A percentile compares a stretch with the other conserved stretches of the same genome.
These are phyloP conservation scores for Lytechinus pictus DNA, from an alignment of 35 echinoderm and acorn worm species.

Conservation along the genomic window DNA sequence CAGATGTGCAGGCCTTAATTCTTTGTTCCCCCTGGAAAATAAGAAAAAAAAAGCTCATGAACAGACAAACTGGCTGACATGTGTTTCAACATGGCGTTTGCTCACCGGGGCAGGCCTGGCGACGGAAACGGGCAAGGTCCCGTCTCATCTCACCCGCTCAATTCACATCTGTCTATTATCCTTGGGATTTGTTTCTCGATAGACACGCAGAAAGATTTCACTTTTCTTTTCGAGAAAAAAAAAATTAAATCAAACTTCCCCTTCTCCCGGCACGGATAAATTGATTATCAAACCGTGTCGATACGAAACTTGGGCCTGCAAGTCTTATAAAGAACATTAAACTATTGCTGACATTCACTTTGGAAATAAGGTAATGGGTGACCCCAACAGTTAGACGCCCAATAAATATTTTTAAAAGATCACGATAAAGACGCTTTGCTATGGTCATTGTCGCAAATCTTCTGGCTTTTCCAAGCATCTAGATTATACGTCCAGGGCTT, in stretches of 20 bases:
- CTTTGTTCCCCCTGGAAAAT: background rate
- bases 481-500: background rate
- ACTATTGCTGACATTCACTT: background rate
- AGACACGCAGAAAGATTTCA: background rate
- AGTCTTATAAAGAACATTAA: background rate
- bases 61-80: constrained; percentile 8
- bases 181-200: background rate
- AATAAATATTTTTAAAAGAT: background rate
- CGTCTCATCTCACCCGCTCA: background rate
- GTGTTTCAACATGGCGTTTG: background rate
- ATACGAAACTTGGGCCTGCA: no score
- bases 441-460: background rate
- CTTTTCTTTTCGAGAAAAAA: background rate
- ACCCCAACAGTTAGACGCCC: background rate
- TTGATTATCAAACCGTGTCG: background rate
- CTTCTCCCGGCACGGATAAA: background rate
- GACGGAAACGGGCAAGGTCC: background rate
- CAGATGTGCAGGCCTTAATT: background rate
- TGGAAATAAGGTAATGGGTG: background rate
- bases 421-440: background rate
- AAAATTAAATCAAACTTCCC: background rate
- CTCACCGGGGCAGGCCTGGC: background rate
- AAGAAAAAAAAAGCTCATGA: background rate
- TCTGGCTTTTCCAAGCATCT: background rate
- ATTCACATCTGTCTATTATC: constrained; percentile 12